These are phyloP conservation scores for Capreolus pygargus DNA, from an alignment of 2,113 vertebrate genomes.

Conservation along the genomic window DNA sequence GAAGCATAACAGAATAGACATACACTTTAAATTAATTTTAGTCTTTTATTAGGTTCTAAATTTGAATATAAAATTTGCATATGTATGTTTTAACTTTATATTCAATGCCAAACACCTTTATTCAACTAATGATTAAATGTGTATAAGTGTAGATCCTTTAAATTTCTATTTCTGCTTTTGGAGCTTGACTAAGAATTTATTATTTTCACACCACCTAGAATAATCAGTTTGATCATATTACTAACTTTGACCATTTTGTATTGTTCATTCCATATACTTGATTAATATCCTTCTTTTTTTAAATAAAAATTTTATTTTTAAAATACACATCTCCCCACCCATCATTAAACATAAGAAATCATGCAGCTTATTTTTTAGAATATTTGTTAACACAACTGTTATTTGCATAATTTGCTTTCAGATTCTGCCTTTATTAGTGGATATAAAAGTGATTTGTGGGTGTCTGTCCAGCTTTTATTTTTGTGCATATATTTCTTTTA, in stretches of 20 bases:
- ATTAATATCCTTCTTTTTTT: not conserved
- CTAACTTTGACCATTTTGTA: not conserved
- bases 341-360: not conserved
- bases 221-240: not conserved
- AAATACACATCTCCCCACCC: not conserved
- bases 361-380: not conserved
- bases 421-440: not conserved
- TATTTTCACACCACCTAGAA: not conserved
- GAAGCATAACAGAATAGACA: not conserved
- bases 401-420: not conserved
- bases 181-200: not conserved
- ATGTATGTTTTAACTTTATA: not conserved
- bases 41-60: not conserved
- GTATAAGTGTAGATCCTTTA: not conserved
- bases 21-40: not conserved
- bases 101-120: conserved; percentile 4
- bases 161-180: conserved; percentile 30
- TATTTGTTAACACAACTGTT: not conserved
- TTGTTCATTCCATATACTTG: not conserved
- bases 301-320: not conserved
- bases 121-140: conserved; percentile 25
- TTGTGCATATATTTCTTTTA: not conserved
- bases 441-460: not conserved
- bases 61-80: not conserved
- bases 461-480: not conserved